A percentile compares a stretch with the other conserved stretches of the same genome.
These are phyloP conservation scores for Lasioglossum villosulum DNA, from an alignment of 2,888 invertebrate genomes.

Conservation along the genomic window DNA sequence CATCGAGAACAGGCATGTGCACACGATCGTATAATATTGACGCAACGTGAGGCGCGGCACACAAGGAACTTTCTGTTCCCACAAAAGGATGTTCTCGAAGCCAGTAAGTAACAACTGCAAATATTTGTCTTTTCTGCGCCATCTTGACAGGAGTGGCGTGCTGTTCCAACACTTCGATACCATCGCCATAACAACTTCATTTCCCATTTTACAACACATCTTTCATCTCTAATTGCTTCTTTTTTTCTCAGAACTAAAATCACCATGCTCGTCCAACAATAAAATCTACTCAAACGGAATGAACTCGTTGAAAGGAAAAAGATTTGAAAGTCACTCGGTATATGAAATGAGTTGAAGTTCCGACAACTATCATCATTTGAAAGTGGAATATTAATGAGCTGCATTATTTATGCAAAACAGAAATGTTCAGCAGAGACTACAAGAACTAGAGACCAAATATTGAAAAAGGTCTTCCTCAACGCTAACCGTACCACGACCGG, in stretches of 20 bases:
- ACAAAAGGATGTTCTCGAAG: slow-evolving; percentile 40
- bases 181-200: slow-evolving; percentile 21
- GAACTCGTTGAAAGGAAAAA: background rate
- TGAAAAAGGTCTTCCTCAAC: too few species aligned
- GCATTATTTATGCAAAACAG: background rate
- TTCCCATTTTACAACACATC: background rate
- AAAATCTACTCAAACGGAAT: background rate
- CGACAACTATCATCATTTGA: background rate
- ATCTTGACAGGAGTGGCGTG: slow-evolving; percentile 65
- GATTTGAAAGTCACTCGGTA: background rate
- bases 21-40: slow-evolving; percentile 50
- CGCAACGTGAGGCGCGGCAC: slow-evolving; percentile 42
- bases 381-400: background rate
- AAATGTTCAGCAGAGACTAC: background rate
- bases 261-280: background rate
- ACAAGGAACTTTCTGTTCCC: slow-evolving; percentile 50
- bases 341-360: background rate
- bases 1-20: background rate
- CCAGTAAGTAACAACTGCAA: slow-evolving; percentile 53
- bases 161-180: slow-evolving; percentile 24
- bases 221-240: background rate
- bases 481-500: too few species aligned
- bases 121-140: slow-evolving; percentile 68
- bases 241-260: background rate
- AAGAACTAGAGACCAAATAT: background rate